Evolutionary conservation across 2,797 vertebrate species (phyloP).

Genomic region (Emys orbicularis): DNA sequence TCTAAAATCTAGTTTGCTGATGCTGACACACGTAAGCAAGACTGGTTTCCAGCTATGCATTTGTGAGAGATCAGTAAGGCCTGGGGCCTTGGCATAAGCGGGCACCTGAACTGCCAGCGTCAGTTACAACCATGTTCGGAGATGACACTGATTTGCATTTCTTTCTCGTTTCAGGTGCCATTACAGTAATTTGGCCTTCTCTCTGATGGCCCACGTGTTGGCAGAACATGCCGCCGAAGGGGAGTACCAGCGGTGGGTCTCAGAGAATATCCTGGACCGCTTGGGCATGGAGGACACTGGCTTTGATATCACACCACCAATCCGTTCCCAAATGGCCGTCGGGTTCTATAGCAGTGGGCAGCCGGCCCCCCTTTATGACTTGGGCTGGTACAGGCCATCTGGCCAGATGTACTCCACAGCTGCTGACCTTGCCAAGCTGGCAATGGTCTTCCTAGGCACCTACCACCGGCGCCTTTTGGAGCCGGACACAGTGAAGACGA

Average conservation of each 20-base stretch:
- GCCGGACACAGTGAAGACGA: slow-evolving; percentile 90
- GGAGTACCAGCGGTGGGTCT: slow-evolving; percentile 93
- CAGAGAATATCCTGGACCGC: slow-evolving; percentile 90
- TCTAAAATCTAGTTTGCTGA: background rate
- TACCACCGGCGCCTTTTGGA: slow-evolving; percentile 88
- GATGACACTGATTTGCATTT: background rate
- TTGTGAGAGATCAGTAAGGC: background rate
- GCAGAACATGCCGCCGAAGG: slow-evolving; percentile 85
- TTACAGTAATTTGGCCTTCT: slow-evolving; percentile 96
- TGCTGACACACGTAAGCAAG: background rate
- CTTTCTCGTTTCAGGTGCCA: slow-evolving; percentile 86
- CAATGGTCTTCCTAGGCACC: slow-evolving; percentile 90
- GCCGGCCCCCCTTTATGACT: slow-evolving; percentile 91
- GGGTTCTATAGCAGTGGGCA: slow-evolving; percentile 91
- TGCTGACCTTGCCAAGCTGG: slow-evolving; percentile 93
- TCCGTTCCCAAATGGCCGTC: slow-evolving; percentile 88
- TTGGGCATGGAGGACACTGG: slow-evolving; percentile 95
- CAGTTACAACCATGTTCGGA: background rate
- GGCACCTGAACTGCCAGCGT: background rate
- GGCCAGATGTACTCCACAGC: slow-evolving; percentile 97
- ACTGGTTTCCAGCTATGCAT: background rate
- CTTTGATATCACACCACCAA: slow-evolving; percentile 86
- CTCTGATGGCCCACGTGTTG: slow-evolving; percentile 92
- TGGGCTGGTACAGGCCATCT: slow-evolving; percentile 95
- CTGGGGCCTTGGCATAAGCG: background rate